Percentiles rank a stretch among this genome's conserved stretches.
Evolutionary conservation across 2,113 vertebrate species (phyloP).

Genomic region (Calyptommatus sinebrachiatus): DNA sequence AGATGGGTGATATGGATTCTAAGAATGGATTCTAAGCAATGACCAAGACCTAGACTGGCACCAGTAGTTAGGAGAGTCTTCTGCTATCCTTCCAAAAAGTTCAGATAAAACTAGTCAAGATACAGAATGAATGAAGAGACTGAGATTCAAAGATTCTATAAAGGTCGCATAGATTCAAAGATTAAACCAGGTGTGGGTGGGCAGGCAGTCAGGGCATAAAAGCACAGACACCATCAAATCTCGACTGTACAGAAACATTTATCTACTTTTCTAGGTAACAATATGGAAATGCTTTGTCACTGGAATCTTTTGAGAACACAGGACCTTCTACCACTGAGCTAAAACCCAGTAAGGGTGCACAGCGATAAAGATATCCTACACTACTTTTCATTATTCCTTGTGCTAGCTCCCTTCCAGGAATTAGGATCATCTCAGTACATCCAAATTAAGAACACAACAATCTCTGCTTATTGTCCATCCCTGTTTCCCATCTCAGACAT

Average conservation of each 20-base stretch:
- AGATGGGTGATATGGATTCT: background rate
- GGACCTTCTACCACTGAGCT: no score
- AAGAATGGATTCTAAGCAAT: background rate
- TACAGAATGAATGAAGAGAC: conserved; percentile 9
- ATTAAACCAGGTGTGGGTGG: background rate
- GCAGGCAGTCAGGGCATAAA: background rate
- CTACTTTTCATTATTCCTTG: background rate
- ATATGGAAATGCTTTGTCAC: background rate
- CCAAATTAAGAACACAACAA: background rate
- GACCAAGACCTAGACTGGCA: background rate
- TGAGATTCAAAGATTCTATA: no score
- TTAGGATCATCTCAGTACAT: background rate
- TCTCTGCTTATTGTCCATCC: background rate
- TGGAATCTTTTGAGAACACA: no score
- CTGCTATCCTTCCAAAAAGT: background rate
- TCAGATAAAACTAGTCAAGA: background rate
- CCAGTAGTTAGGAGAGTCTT: background rate
- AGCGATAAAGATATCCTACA: no score
- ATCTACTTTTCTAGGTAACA: background rate
- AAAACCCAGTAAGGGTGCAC: no score
- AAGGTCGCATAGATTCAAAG: no score
- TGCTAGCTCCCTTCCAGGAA: rapidly evolving
- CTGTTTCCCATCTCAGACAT: conserved; percentile 3
- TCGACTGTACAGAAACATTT: no score
- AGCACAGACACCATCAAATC: background rate